Conservation (phyloP, 2,113 vertebrate species). For the Sander vitreus region DNA sequence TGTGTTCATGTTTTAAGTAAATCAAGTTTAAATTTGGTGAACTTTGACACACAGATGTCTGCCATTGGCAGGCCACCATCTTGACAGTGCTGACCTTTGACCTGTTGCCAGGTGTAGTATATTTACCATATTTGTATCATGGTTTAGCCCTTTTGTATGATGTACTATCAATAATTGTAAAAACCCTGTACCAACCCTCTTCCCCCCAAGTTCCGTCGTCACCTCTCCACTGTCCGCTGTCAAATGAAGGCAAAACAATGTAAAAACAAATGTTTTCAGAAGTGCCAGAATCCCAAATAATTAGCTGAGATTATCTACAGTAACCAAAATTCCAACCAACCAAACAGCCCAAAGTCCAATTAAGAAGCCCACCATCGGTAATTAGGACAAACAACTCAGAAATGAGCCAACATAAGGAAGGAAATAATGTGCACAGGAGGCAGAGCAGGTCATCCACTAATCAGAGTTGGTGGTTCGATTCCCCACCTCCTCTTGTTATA, state of each 20-base stretch:
- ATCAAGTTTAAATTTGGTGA: neutral
- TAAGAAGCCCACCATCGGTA: too few relatives aligned
- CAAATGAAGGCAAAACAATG: neutral
- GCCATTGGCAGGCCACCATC: neutral
- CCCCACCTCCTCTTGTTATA: too few relatives aligned
- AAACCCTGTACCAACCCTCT: too few relatives aligned
- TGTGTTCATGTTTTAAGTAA: neutral
- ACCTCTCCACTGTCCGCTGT: neutral
- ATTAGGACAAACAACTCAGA: neutral
- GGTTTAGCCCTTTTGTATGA: neutral
- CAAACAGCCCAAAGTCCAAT: neutral
- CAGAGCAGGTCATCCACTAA: too few relatives aligned
- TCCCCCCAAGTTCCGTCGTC: neutral
- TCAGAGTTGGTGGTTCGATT: too few relatives aligned
- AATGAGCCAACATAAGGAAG: too few relatives aligned
- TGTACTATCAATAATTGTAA: too few relatives aligned
- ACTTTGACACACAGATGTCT: constrained; percentile 1
- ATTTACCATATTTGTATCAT: neutral
- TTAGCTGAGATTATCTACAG: too few relatives aligned
- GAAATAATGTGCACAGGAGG: neutral
- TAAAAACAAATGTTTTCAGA: too few relatives aligned
- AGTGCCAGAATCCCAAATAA: too few relatives aligned
- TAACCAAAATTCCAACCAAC: neutral
- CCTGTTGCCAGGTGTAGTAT: neutral
- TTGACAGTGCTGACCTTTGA: neutral